phyloP scores from a whole-genome alignment of 2,797 vertebrate species.

The Odontamblyopus rebecca region DNA sequence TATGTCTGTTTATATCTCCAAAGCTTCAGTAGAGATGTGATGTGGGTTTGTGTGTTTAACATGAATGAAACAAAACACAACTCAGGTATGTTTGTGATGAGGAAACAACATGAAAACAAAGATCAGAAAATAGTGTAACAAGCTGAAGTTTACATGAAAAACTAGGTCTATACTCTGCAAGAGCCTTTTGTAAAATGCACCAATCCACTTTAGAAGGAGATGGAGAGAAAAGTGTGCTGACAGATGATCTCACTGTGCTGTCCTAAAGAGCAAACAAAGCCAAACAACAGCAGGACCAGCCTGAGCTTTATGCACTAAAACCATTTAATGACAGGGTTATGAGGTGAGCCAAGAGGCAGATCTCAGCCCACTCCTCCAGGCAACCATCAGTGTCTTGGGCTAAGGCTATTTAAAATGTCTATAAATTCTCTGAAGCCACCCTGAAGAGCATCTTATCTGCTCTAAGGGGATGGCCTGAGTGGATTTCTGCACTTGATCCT shows the following conservation, averaged over 20 bases:
- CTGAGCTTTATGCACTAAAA: slow-evolving; percentile 48
- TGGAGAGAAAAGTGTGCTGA: slow-evolving; percentile 52
- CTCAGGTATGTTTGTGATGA: no score
- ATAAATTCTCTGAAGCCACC: slow-evolving; percentile 64
- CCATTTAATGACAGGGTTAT: slow-evolving; percentile 67
- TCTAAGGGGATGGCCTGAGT: slow-evolving; percentile 57
- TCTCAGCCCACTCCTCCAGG: slow-evolving; percentile 60
- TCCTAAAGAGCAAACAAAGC: slow-evolving; percentile 62
- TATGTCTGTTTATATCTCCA: no score
- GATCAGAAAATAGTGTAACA: no score
- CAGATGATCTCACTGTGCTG: slow-evolving; percentile 58
- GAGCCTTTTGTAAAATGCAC: neutral
- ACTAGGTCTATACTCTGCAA: neutral
- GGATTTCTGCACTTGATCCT: slow-evolving; percentile 74
- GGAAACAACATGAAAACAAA: no score
- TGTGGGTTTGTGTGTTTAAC: no score
- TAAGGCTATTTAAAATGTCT: slow-evolving; percentile 71
- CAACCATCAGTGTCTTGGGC: slow-evolving; percentile 53
- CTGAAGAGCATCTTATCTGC: slow-evolving; percentile 67
- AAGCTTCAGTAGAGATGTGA: no score
- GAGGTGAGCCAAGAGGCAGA: slow-evolving; percentile 64
- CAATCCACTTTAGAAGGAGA: neutral
- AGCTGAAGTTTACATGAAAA: neutral
- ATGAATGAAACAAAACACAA: no score
- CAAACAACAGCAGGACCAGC: slow-evolving; percentile 52